Conservation (phyloP, 2,797 vertebrate species). For the Melopsittacus undulatus region DNA sequence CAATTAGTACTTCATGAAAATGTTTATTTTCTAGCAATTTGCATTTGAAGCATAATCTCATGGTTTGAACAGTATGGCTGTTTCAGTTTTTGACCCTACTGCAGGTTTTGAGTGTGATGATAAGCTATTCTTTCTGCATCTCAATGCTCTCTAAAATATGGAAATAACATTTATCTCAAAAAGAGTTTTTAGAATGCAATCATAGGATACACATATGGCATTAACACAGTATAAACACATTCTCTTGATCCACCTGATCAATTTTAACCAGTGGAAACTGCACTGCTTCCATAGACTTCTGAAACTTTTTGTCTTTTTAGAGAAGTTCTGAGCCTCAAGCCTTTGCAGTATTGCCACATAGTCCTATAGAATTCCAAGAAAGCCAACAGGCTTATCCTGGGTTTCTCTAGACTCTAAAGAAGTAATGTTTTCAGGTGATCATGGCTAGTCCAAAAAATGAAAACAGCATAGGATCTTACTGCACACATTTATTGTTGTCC, state of each 20-base stretch:
- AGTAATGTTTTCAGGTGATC: not conserved
- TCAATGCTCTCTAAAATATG: not conserved
- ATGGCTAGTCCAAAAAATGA: not conserved
- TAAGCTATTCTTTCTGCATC: not conserved
- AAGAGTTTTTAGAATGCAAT: not conserved
- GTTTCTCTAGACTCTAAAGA: not conserved
- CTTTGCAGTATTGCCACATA: rapidly evolving
- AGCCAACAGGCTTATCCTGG: not conserved
- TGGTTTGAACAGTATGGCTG: not conserved
- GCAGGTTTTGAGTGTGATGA: not conserved
- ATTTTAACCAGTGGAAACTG: not conserved
- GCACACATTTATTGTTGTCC: not conserved
- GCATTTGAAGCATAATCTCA: not conserved
- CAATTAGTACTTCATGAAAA: not conserved
- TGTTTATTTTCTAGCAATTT: not conserved
- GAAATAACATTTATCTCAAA: not conserved
- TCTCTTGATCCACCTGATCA: not conserved
- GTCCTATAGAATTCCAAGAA: not conserved
- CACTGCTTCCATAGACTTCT: not conserved
- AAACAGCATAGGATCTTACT: not conserved
- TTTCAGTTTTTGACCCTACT: not conserved
- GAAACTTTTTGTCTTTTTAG: not conserved
- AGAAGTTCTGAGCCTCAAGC: not conserved
- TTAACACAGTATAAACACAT: rapidly evolving
- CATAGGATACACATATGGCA: not conserved